Percentiles rank a stretch among this genome's conserved stretches.
phyloP scores from a whole-genome alignment of 2,797 vertebrate species.

The Echiichthys vipera region DNA sequence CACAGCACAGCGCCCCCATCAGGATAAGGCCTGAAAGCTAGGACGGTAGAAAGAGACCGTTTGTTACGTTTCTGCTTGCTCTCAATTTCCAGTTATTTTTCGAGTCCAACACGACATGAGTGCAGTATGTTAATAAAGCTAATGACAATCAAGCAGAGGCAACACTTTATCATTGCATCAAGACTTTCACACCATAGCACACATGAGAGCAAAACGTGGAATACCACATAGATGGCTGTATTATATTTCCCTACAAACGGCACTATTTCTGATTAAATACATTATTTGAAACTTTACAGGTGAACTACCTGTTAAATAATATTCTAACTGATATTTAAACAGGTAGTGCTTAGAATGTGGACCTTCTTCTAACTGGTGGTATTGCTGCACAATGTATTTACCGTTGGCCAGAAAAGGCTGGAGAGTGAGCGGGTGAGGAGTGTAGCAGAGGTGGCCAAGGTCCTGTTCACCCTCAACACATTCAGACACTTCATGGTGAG shows the following conservation, averaged over 20 bases:
- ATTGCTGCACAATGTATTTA: constrained; percentile 60
- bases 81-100: neutral
- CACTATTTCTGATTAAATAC: neutral
- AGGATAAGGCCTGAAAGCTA: constrained; percentile 79
- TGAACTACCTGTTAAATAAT: neutral
- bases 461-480: constrained; percentile 64
- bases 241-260: neutral
- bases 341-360: neutral
- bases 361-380: neutral
- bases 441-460: constrained; percentile 35
- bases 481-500: constrained; percentile 75
- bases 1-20: constrained; percentile 63
- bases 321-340: too few species aligned
- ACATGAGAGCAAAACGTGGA: neutral
- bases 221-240: neutral
- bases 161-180: neutral
- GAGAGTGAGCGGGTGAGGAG: constrained; percentile 42
- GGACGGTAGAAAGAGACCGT: neutral
- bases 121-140: neutral
- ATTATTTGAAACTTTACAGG: neutral
- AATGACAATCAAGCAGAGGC: neutral
- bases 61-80: neutral
- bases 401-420: constrained; percentile 72
- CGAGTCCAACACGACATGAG: neutral
- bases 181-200: neutral